Evolutionary conservation across 2,113 vertebrate species (phyloP).

Genomic region (Phylloscopus trochilus): DNA sequence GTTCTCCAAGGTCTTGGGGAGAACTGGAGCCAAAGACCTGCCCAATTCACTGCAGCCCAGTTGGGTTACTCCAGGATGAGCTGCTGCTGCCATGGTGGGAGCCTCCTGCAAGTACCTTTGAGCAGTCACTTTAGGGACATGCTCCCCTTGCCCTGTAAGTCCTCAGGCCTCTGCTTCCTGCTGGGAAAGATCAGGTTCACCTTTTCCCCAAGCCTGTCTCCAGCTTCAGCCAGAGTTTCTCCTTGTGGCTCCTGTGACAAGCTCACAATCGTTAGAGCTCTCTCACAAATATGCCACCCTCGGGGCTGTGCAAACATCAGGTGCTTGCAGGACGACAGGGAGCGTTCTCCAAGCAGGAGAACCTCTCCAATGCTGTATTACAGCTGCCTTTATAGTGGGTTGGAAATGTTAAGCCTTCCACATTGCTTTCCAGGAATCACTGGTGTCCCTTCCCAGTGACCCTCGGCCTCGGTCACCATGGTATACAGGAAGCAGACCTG

Average conservation of each 20-base stretch:
- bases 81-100: not conserved
- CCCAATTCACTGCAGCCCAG: not conserved
- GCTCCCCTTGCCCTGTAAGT: not conserved
- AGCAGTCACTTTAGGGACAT: not conserved
- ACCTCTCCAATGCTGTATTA: accelerated
- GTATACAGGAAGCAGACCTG: not conserved
- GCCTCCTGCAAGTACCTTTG: not conserved
- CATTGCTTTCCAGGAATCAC: not conserved
- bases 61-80: not conserved
- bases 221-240: not conserved
- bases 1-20: not conserved
- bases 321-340: accelerated
- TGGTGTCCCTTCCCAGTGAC: not conserved
- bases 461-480: accelerated
- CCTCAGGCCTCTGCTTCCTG: not conserved
- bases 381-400: not conserved
- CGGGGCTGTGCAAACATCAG: not conserved
- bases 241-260: not conserved
- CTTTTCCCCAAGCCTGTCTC: not conserved
- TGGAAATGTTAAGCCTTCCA: not conserved
- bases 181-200: not conserved
- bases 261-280: not conserved
- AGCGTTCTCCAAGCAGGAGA: not conserved
- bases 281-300: accelerated
- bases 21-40: not conserved